Conservation (phyloP, 2,113 vertebrate species). For the Aptenodytes patagonicus region DNA sequence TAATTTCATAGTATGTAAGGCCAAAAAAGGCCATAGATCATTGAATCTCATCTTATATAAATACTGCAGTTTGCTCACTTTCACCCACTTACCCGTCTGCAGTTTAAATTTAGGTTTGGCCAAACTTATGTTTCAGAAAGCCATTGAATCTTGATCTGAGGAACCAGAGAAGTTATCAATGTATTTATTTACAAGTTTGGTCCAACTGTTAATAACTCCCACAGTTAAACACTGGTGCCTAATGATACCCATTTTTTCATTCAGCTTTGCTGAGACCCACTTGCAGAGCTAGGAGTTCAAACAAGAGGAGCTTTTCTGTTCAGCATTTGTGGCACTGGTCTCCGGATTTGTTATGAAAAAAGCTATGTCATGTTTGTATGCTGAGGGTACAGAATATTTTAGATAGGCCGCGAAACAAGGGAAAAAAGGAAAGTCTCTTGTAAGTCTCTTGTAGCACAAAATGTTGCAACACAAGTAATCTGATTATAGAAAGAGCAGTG, state of each 20-base stretch:
- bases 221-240: neutral
- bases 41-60: neutral
- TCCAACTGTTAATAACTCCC: neutral
- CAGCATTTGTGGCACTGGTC: neutral
- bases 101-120: neutral
- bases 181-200: neutral
- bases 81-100: neutral
- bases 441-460: neutral
- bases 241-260: neutral
- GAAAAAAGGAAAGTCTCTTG: neutral
- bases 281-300: neutral
- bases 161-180: neutral
- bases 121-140: neutral
- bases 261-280: neutral
- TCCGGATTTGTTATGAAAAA: neutral
- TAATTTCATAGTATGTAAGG: neutral
- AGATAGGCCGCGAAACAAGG: neutral
- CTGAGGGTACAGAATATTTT: neutral
- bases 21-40: neutral
- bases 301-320: neutral
- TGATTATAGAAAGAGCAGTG: neutral
- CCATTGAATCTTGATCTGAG: neutral
- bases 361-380: neutral
- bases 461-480: neutral
- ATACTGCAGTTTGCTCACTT: neutral